Conservation (phyloP, 2,797 vertebrate genomes). For the Hapalemur alaotrensis region DNA sequence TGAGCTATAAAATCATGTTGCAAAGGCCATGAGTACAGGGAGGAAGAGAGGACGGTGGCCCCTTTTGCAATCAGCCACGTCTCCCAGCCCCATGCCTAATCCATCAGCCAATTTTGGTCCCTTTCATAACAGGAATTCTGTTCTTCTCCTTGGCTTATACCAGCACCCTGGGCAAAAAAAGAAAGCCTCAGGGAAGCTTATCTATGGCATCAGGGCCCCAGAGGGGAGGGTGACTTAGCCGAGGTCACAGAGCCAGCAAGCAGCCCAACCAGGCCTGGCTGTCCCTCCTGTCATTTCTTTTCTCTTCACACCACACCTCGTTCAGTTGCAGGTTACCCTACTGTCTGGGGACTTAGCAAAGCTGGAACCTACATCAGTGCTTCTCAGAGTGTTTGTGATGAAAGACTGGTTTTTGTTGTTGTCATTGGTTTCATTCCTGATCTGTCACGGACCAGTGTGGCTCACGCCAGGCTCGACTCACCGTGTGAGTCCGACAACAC, state of each 20-base stretch:
- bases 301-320: neutral
- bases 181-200: neutral
- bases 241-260: neutral
- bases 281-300: too few species aligned
- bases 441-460: neutral
- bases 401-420: neutral
- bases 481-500: neutral
- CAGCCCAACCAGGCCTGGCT: neutral
- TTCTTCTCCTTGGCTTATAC: neutral
- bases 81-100: neutral
- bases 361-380: neutral
- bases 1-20: neutral
- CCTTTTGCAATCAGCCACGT: neutral
- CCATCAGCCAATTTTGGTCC: neutral
- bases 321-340: neutral
- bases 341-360: neutral
- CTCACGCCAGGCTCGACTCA: fast-evolving
- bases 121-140: neutral
- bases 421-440: neutral
- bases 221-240: neutral
- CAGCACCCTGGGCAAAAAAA: neutral
- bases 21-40: neutral
- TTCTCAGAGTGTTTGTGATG: neutral
- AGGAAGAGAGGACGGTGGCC: neutral
- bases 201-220: neutral